A percentile compares a stretch with the other conserved stretches of the same genome.
phyloP scores from a whole-genome alignment of 1,140 invertebrate species.

The Babylonia areolata region DNA sequence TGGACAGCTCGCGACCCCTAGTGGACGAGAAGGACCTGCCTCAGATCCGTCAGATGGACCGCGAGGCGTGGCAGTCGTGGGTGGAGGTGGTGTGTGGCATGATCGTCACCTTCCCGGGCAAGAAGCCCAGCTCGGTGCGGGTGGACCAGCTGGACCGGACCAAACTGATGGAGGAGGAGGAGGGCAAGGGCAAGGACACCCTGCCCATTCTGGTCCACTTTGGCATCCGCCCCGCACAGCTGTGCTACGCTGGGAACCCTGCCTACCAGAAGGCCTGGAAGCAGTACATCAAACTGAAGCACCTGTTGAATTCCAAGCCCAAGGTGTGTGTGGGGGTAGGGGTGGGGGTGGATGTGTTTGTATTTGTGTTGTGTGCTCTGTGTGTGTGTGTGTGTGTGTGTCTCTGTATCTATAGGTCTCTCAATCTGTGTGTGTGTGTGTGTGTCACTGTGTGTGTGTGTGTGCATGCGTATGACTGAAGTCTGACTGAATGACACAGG shows the following conservation, averaged over 20 bases:
- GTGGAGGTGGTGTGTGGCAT: slow-evolving; percentile 93
- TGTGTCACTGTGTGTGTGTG: too few relatives aligned
- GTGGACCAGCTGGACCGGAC: slow-evolving; percentile 95
- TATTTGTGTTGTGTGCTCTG: too few relatives aligned
- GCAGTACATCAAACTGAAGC: slow-evolving; percentile 95
- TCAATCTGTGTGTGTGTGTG: too few relatives aligned
- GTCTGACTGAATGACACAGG: too few relatives aligned
- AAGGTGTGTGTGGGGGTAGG: too few relatives aligned
- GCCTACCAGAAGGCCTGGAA: slow-evolving; percentile 97
- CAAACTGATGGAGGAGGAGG: slow-evolving; percentile 73
- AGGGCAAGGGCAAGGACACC: slow-evolving; percentile 17
- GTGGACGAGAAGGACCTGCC: slow-evolving; percentile 82
- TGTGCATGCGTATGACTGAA: too few relatives aligned
- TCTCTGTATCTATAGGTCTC: too few relatives aligned
- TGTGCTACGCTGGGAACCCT: slow-evolving; percentile 96
- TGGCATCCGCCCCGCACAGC: slow-evolving; percentile 91
- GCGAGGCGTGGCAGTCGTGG: slow-evolving; percentile 93
- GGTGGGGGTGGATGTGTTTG: too few relatives aligned
- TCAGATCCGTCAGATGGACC: slow-evolving; percentile 84
- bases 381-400: too few relatives aligned
- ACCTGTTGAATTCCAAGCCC: slow-evolving; percentile 95
- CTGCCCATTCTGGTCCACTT: slow-evolving; percentile 95
- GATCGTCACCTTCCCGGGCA: slow-evolving; percentile 80
- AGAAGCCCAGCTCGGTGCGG: slow-evolving; percentile 93
- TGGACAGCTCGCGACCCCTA: slow-evolving; percentile 85